Evolutionary conservation across 2,113 vertebrate species (phyloP), one percentile per base, ranked within the genome.

Genomic region (Charina bottae): DNA sequence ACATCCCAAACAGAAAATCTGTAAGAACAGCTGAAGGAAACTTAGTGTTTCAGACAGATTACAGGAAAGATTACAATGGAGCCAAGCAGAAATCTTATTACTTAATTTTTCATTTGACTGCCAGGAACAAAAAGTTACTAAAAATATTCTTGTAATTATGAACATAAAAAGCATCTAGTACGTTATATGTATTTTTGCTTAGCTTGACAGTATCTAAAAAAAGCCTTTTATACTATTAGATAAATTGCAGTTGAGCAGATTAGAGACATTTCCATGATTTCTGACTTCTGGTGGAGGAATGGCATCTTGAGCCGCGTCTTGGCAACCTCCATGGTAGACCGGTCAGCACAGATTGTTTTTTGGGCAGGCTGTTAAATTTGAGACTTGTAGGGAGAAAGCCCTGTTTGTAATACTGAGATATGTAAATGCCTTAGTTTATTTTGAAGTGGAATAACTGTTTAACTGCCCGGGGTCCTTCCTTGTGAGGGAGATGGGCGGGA

Each of bases 51-150:
- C 1, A 96, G 89, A 92, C 60, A 33, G 0, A 24, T 0, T 0
- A 90, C 93, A 95, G 96, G 96, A 98, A 97, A 95, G 68, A 28
- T 42, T 91, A 91, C 90, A 89, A 91, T 54, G 90, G 58, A 89
- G 85, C 60, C 37, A 58, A 59, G 64, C 17, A 37, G 90, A 94
- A 93, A 87, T 49, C 42, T 58, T 94, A 86, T 37, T 92, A 90
- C 90, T 53, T 85, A 87, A 93, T 60, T 90, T 91, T n/a, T 87
- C 94, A 94, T 42, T 54, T 87, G 85, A 59, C 55, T 90, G 90
- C 42, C 90, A 95, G 93, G 97, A 96, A 95, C 93, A 87, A 89
- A 92, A 56, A 89, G 89, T 92, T 0, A 89, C 91, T 91, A 94
- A 96, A 95, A 96, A 95, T 19, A 90, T 0, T 0, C 42, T 90